A percentile compares a stretch with the other conserved stretches of the same genome.
These are phyloP conservation scores for Vicugna pacos DNA, from an alignment of 2,113 vertebrate species.

Conservation along the genomic window DNA sequence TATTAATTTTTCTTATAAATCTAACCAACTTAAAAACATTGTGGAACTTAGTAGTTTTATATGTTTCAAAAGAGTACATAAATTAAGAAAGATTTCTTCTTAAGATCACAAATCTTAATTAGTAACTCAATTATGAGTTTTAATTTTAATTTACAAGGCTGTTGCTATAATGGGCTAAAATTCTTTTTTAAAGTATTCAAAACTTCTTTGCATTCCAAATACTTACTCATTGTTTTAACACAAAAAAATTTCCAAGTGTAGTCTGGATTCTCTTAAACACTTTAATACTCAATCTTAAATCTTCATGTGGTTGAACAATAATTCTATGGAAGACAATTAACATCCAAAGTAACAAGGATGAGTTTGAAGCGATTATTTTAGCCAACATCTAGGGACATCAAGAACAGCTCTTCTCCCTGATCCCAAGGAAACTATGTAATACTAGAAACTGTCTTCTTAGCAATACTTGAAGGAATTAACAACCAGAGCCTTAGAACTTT, in stretches of 20 bases:
- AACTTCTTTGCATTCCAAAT: neutral
- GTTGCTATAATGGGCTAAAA: neutral
- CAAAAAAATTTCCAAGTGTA: neutral
- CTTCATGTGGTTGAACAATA: neutral
- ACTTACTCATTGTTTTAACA: neutral
- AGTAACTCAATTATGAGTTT: neutral
- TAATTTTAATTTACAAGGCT: constrained; percentile 13
- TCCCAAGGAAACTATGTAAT: neutral
- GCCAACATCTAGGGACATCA: neutral
- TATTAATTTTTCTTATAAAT: constrained; percentile 52
- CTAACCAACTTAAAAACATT: constrained; percentile 34
- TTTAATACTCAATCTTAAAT: neutral
- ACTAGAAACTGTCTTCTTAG: neutral
- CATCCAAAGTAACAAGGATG: neutral
- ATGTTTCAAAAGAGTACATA: constrained; percentile 6
- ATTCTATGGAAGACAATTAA: neutral
- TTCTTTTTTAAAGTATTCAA: neutral
- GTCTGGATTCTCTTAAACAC: neutral
- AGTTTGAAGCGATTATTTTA: neutral
- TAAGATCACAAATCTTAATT: neutral
- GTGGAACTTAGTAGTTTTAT: neutral
- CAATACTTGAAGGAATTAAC: neutral
- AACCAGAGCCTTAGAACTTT: neutral
- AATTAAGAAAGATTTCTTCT: neutral
- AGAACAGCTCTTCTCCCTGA: neutral